Evolutionary conservation across 2,797 vertebrate species (phyloP).

Genomic region (Catamblyrhynchus diadema): DNA sequence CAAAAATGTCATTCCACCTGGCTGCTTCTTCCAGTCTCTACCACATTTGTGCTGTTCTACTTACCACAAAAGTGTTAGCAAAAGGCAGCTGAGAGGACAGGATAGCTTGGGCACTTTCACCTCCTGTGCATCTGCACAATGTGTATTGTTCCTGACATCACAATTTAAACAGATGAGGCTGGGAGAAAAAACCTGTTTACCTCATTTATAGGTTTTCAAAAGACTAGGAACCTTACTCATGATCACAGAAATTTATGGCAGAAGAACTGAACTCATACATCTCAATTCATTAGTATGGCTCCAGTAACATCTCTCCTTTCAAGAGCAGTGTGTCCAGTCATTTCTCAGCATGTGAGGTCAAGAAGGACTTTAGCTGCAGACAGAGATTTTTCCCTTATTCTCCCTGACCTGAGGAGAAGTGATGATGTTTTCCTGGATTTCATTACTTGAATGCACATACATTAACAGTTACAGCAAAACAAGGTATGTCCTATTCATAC

Average conservation of each 20-base stretch:
- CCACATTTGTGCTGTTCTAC: background rate
- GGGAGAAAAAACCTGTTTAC: background rate
- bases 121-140: background rate
- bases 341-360: background rate
- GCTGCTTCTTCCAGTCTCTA: background rate
- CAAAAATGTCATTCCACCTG: background rate
- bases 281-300: background rate
- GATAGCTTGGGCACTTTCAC: background rate
- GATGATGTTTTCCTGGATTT: background rate
- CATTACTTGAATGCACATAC: background rate
- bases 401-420: background rate
- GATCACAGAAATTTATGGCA: background rate
- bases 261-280: background rate
- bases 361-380: background rate
- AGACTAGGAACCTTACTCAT: background rate
- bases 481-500: background rate
- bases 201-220: background rate
- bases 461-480: background rate
- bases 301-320: background rate
- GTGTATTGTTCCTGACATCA: background rate
- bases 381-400: background rate
- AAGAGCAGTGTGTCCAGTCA: background rate
- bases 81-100: background rate
- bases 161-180: background rate
- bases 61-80: background rate